A percentile compares a stretch with the other conserved stretches of the same genome.
Evolutionary conservation across 92 coral and sea anemone species (phyloP).

Genomic region (Montipora capitata): DNA sequence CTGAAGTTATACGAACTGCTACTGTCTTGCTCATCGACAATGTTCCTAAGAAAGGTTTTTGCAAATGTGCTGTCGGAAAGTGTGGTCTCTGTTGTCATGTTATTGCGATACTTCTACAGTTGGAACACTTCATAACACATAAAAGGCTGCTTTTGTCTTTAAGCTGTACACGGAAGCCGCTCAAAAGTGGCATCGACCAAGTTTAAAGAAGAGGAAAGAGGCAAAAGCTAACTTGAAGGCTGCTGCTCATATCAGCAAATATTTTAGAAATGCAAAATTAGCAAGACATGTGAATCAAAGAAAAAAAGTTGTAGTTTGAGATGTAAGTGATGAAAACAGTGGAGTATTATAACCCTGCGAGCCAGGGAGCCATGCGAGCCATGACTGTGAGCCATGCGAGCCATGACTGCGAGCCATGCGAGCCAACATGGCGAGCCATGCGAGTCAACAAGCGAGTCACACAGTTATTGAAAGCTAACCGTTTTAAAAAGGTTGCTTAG

Average conservation of each 20-base stretch:
- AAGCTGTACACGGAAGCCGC: slow-evolving; percentile 44
- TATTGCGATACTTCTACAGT: slow-evolving; percentile 54
- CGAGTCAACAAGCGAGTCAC: too few species aligned
- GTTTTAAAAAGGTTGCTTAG: too few species aligned
- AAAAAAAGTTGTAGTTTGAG: slow-evolving; percentile 29
- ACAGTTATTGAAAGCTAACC: too few species aligned
- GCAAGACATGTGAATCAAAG: slow-evolving; percentile 50
- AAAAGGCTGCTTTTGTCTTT: slow-evolving; percentile 41
- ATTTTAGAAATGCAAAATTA: slow-evolving; percentile 52
- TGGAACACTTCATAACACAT: slow-evolving; percentile 3
- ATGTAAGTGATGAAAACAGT: slow-evolving; percentile 34
- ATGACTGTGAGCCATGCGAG: too few species aligned
- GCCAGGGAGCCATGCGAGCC: too few species aligned
- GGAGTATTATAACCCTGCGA: background rate
- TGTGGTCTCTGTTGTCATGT: slow-evolving; percentile 72
- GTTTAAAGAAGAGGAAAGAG: slow-evolving; percentile 12
- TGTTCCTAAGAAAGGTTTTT: slow-evolving; percentile 62
- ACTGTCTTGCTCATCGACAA: slow-evolving; percentile 48
- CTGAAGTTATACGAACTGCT: slow-evolving; percentile 46
- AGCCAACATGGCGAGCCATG: too few species aligned
- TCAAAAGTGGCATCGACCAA: slow-evolving; percentile 51
- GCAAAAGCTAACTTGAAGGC: slow-evolving; percentile 18
- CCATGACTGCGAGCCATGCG: too few species aligned
- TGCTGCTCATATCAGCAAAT: slow-evolving; percentile 56
- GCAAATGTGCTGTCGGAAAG: slow-evolving; percentile 71